phyloP scores from a whole-genome alignment of 1,140 invertebrate species.

The Heliconius hermathena region DNA sequence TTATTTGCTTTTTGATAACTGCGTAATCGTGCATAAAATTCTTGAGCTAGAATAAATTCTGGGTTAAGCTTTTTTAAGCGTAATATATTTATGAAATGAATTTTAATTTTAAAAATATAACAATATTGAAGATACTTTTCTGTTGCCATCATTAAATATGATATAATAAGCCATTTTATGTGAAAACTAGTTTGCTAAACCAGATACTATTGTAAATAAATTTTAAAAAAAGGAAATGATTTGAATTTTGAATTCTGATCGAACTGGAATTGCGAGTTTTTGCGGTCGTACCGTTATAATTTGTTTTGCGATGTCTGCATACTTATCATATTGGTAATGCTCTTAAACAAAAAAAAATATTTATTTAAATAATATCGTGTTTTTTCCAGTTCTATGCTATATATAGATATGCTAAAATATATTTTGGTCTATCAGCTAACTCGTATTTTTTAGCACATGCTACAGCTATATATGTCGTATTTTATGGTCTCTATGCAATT shows the following conservation, averaged over 20 bases:
- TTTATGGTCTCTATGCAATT: background rate
- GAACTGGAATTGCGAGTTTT: conserved; percentile 20
- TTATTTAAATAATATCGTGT: background rate
- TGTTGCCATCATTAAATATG: background rate
- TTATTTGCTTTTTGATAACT: background rate
- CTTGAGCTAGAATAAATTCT: conserved; percentile 1
- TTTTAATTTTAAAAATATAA: background rate
- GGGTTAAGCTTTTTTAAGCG: background rate
- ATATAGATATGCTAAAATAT: background rate
- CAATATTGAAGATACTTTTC: background rate
- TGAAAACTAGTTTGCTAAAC: background rate
- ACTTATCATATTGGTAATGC: background rate
- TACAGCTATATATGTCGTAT: background rate
- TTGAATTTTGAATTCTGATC: background rate
- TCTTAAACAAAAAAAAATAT: background rate
- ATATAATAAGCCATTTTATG: background rate
- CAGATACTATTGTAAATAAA: background rate
- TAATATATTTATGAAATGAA: background rate
- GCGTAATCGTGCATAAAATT: conserved; percentile 1
- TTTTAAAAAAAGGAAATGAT: background rate
- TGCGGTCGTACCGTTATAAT: conserved; percentile 9
- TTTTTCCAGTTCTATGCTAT: background rate
- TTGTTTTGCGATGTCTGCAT: conserved; percentile 1
- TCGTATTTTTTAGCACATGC: background rate
- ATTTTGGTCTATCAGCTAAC: background rate